phyloP scores from a whole-genome alignment of 2,113 vertebrate genomes.

The Ictalurus furcatus region DNA sequence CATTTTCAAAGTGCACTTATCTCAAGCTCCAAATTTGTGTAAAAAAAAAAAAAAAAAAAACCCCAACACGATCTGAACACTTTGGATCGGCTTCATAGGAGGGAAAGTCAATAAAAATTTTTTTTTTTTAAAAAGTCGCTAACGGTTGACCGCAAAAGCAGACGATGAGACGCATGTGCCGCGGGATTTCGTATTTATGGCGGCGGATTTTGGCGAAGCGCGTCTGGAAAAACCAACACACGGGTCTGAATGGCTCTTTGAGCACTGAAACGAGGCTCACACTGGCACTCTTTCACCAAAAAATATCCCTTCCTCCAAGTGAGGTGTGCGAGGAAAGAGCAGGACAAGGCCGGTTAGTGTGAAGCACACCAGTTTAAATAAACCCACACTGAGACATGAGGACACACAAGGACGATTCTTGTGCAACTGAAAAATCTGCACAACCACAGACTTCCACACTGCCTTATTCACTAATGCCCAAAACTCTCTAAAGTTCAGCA shows the following conservation, averaged over 20 bases:
- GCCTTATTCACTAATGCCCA: not conserved
- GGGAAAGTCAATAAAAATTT: not conserved
- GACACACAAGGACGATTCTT: constrained; percentile 4
- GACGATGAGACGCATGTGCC: constrained; percentile 22
- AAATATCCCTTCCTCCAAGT: not conserved
- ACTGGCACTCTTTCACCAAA: constrained; percentile 49
- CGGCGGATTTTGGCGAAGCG: constrained; percentile 56
- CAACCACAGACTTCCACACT: not conserved
- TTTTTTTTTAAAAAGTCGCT: not conserved
- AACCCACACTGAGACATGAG: not conserved
- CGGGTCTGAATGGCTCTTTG: constrained; percentile 69
- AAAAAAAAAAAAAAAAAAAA: constrained; percentile 42
- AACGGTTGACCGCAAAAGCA: constrained; percentile 1
- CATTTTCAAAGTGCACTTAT: not conserved
- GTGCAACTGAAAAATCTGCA: not conserved
- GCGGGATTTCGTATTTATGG: constrained; percentile 51
- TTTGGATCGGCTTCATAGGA: not conserved
- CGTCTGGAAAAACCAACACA: constrained; percentile 71
- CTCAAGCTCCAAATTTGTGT: constrained; percentile 51
- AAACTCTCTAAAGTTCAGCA: not conserved
- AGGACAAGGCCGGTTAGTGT: constrained; percentile 13
- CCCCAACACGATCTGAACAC: constrained; percentile 34
- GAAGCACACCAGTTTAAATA: not conserved
- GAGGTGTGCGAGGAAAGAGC: constrained; percentile 24
- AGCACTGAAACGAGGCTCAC: constrained; percentile 58